phyloP scores from a whole-genome alignment of 2,797 vertebrate species.

The Muscicapa striata region DNA sequence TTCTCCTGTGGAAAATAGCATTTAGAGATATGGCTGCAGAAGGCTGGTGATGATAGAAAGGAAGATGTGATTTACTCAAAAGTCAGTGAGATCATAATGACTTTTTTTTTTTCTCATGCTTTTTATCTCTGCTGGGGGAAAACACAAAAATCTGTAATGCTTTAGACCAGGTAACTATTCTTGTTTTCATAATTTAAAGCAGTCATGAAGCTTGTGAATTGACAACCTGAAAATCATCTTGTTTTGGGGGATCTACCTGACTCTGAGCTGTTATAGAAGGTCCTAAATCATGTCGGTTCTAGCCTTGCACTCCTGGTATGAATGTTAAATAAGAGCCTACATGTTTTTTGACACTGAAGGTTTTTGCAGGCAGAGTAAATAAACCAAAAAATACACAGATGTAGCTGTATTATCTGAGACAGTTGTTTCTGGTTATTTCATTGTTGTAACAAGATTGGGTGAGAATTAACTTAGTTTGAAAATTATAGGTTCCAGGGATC shows the following conservation, averaged over 20 bases:
- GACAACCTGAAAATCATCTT: not conserved
- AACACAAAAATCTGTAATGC: not conserved
- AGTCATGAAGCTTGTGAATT: not conserved
- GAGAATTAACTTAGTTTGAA: not conserved
- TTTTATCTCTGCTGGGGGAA: not conserved
- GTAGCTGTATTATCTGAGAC: not conserved
- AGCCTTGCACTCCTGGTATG: not conserved
- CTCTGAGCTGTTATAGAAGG: not conserved
- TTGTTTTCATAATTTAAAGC: not conserved
- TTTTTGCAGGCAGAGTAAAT: not conserved
- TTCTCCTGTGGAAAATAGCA: not conserved
- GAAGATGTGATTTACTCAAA: not conserved
- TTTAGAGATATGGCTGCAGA: not conserved
- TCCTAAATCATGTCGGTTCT: not conserved
- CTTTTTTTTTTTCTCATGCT: fast-evolving
- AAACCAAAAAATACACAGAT: not conserved
- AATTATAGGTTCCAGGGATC: not conserved
- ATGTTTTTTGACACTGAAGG: not conserved
- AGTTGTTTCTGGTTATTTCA: not conserved
- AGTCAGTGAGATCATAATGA: not conserved
- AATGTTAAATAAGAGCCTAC: not conserved
- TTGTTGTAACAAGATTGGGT: fast-evolving
- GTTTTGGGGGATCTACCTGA: not conserved
- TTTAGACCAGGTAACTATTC: not conserved
- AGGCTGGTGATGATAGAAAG: not conserved